Evolutionary conservation across 1,140 invertebrate genomes (phyloP), one percentile per base, ranked within the genome.

Genomic region (Stegodyphus dumicola): DNA sequence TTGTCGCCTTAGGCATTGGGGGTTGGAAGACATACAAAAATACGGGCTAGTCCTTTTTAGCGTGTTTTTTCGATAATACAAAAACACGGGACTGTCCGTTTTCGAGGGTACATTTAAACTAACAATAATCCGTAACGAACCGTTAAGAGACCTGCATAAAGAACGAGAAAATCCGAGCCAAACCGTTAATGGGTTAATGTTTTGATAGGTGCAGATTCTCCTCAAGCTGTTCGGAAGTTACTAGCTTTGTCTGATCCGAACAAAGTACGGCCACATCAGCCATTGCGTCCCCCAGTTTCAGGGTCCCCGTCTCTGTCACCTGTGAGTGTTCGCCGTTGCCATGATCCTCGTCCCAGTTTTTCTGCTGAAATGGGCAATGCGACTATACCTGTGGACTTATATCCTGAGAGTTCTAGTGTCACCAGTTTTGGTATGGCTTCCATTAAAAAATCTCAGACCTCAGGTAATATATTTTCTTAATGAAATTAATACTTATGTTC

Each of bases 211-310:
- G 89, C 97, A 64, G 97, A 97, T 54, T 98, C 97, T 33, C 97
- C 97, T 6, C 97, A 99, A 91, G 96, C 97, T 1, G 96, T 99
- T 5, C 93, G 96, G 85, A 99, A 99, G 90, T 94, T 99, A 89
- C 91, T 99, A 84, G 94, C 97, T 3, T 92, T 99, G 9, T 96
- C 91, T 48, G 91, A 92, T 49, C 69, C 70, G 52, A 94, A 93
- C 78, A 99, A 97, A 91, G 96, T 96, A n/a, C 93, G 95, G 76
- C 96, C 95, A 0, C 94, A 96, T 89, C 95, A 96, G 88, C 94
- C 95, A 4, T 92, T 94, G 86, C 94, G 94, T 49, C 92, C 81
- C 13, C 90, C 93, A 85, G 91, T 89, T 80, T 91, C 91, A 77
- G 89, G 91, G 88, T 93, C 90, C 90, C 89, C 92, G 90, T 90